These are phyloP conservation scores for Typhlomys cinereus DNA, from an alignment of 2,113 vertebrate species.

Conservation along the genomic window DNA sequence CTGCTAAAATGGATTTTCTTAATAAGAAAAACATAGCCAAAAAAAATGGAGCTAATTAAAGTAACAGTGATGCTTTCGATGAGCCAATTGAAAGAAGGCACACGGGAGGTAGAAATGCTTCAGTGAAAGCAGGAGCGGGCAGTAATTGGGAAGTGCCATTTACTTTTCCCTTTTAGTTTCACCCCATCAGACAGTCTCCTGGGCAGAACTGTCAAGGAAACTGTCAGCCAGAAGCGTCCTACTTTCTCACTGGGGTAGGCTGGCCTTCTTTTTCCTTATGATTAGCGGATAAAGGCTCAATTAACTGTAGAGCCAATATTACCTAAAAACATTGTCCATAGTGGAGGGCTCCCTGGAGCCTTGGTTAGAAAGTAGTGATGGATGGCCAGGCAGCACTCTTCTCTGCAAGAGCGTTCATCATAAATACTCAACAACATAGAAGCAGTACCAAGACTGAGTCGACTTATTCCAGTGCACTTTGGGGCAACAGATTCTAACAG, in stretches of 20 bases:
- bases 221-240: neutral
- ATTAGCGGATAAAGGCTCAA: neutral
- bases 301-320: conserved; percentile 11
- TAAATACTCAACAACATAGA: neutral
- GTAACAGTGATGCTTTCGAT: neutral
- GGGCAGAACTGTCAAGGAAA: neutral
- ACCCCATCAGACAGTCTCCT: conserved; percentile 29
- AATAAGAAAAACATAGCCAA: conserved; percentile 7
- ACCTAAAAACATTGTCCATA: neutral
- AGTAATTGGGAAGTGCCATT: conserved; percentile 37
- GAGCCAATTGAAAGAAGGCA: conserved; percentile 20
- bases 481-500: neutral
- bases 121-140: neutral
- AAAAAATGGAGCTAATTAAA: conserved; percentile 48
- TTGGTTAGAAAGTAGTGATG: neutral
- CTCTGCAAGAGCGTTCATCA: neutral
- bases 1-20: neutral
- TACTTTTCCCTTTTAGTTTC: conserved; percentile 44
- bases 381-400: neutral
- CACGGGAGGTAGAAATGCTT: conserved; percentile 17
- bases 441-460: neutral
- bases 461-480: neutral
- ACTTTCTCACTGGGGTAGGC: neutral
- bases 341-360: neutral
- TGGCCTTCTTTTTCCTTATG: neutral